Conservation (phyloP, 1,140 invertebrate species). For the Andricus grossulariae region DNA sequence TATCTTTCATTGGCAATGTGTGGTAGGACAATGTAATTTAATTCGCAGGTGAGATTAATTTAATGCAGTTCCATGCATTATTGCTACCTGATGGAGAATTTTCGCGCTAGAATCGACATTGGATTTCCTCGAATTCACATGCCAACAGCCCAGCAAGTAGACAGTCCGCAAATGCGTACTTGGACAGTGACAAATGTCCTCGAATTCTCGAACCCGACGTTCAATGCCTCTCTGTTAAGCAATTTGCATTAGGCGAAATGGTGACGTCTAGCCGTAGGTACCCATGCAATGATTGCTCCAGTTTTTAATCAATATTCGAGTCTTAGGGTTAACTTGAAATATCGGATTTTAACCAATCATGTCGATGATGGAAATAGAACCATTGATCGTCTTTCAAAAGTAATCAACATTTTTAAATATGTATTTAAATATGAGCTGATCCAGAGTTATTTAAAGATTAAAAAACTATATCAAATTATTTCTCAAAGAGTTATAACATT, state of each 20-base stretch:
- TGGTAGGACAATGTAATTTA: neutral
- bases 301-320: neutral
- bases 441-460: too few relatives aligned
- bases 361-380: neutral
- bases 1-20: neutral
- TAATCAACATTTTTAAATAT: too few relatives aligned
- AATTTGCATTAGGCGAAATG: slow-evolving; percentile 39
- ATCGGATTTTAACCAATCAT: neutral
- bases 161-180: slow-evolving; percentile 34
- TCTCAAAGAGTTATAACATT: too few relatives aligned
- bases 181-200: slow-evolving; percentile 41
- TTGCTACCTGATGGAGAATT: neutral
- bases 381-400: too few relatives aligned
- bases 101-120: slow-evolving; percentile 20
- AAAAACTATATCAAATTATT: too few relatives aligned
- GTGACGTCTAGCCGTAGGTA: slow-evolving; percentile 27
- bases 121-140: slow-evolving; percentile 22
- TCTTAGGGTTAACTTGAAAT: neutral
- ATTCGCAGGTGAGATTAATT: slow-evolving; percentile 1
- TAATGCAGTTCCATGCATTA: slow-evolving; percentile 13
- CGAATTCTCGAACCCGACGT: slow-evolving; percentile 39
- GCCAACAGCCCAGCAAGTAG: neutral
- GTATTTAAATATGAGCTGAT: too few relatives aligned
- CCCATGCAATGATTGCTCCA: neutral
- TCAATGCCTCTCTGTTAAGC: slow-evolving; percentile 37